These are phyloP conservation scores for Thripadectes ignobilis DNA, from an alignment of 2,797 vertebrate genomes.

Conservation along the genomic window DNA sequence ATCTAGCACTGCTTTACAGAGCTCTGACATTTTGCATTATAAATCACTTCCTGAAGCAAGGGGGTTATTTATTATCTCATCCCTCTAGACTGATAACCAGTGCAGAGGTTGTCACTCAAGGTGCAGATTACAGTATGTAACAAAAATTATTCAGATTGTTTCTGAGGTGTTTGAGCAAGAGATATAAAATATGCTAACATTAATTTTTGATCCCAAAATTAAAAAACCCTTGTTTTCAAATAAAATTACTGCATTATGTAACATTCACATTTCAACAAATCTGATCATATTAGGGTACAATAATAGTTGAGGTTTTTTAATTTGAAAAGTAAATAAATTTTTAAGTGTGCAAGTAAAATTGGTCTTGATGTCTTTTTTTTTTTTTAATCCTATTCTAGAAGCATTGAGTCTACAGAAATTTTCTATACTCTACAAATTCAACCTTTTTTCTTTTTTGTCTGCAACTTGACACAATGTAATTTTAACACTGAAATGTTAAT, in stretches of 20 bases:
- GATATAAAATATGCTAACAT: background rate
- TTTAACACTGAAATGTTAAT: constrained; percentile 32
- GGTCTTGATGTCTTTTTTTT: background rate
- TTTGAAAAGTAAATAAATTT: background rate
- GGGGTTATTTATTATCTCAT: background rate
- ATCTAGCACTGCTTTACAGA: background rate
- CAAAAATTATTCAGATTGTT: background rate
- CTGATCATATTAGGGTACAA: background rate
- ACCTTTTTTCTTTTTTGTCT: background rate
- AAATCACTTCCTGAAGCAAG: background rate
- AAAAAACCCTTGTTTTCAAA: background rate
- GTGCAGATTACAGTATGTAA: background rate
- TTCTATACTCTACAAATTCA: background rate
- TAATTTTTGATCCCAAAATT: background rate
- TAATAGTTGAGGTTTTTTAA: background rate
- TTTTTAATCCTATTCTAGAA: background rate
- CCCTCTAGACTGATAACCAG: background rate
- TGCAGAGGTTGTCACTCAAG: background rate
- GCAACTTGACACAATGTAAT: background rate
- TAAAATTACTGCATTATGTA: background rate
- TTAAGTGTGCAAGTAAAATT: background rate
- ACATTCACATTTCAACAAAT: background rate
- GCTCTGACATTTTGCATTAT: background rate
- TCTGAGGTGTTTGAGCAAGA: background rate
- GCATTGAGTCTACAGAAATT: background rate